phyloP scores from a whole-genome alignment of 2,888 invertebrate genomes.

The Antheraea yamamai region DNA sequence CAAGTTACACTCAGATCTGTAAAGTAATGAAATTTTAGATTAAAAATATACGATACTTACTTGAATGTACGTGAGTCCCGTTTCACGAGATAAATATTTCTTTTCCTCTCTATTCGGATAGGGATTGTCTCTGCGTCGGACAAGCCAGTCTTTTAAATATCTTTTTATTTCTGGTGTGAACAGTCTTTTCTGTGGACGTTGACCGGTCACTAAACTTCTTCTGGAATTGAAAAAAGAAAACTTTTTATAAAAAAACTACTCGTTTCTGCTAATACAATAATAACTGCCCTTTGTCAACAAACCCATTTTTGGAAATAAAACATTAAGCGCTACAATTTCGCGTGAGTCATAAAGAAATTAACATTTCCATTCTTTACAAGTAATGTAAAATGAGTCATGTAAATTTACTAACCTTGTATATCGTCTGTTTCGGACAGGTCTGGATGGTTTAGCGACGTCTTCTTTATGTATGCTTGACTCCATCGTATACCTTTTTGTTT shows the following conservation, averaged over 20 bases:
- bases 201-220: slow-evolving; percentile 81
- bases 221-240: slow-evolving; percentile 54
- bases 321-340: slow-evolving; percentile 23
- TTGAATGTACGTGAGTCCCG: slow-evolving; percentile 90
- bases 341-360: slow-evolving; percentile 76
- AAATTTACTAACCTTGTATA: slow-evolving; percentile 84
- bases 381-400: slow-evolving; percentile 68
- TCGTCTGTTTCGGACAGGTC: slow-evolving; percentile 87
- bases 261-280: slow-evolving; percentile 15
- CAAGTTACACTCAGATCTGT: slow-evolving; percentile 33
- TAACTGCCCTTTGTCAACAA: neutral
- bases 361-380: slow-evolving; percentile 44
- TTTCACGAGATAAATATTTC: slow-evolving; percentile 86
- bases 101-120: slow-evolving; percentile 91
- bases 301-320: slow-evolving; percentile 21
- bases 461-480: slow-evolving; percentile 63
- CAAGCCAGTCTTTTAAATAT: slow-evolving; percentile 89
- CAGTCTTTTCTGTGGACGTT: slow-evolving; percentile 86
- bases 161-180: slow-evolving; percentile 91
- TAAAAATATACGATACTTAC: slow-evolving; percentile 62
- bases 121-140: slow-evolving; percentile 88
- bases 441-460: slow-evolving; percentile 77
- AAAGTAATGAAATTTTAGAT: slow-evolving; percentile 34
- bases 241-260: slow-evolving; percentile 14
- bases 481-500: slow-evolving; percentile 57